Base-by-base conservation (phyloP, 2,888 invertebrate species). In the Oscheius sp. region DNA sequence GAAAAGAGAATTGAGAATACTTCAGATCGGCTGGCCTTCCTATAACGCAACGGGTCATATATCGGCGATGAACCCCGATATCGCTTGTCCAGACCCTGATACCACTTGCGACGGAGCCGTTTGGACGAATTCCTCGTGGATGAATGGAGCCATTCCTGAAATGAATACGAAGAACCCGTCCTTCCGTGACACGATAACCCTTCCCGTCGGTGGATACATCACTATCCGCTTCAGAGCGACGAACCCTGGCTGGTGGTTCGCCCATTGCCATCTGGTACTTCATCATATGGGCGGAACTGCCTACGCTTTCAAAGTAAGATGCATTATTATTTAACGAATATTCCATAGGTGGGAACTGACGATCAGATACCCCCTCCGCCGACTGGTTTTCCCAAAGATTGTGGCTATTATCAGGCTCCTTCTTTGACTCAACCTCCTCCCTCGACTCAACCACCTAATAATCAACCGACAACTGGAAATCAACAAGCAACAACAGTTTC, bases 151-250 rank as follows among this genome's bases (percentile, higher is more conserved):
- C 8, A 51, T 77, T 22, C 64, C 67, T 12, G 74, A 61, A 0
- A 79, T 79, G 75, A 69, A 66, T 24, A 59, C 59, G 14, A 44
- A 45, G 26, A 75, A 75, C 51, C 76, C 85, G 2, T 73, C 78
- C 14, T 24, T 20, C 41, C n/a, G 64, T 24, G 86, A 86, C 67
- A 86, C 86, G 0, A 74, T 86, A 1, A 75, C 84, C 33, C 73
- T 86, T 4, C 86, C 86, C 0, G 80, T 83, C 26, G 86, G 86
- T 9, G 86, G 86, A 2, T 86, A 86, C 65, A 84, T 83, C 28
- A 82, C 82, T 0, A 72, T 86, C 41, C 24, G 59, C 26, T 84
- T 86, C 73, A 76, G 79, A 24, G 86, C 86, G 0, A 71, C 75
- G 14, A 86, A 86, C 67, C 86, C 86, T 12, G 86, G 86, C 33